Evolutionary conservation across 2,888 invertebrate genomes (phyloP).

Genomic region (Dasysyrphus albostriatus): DNA sequence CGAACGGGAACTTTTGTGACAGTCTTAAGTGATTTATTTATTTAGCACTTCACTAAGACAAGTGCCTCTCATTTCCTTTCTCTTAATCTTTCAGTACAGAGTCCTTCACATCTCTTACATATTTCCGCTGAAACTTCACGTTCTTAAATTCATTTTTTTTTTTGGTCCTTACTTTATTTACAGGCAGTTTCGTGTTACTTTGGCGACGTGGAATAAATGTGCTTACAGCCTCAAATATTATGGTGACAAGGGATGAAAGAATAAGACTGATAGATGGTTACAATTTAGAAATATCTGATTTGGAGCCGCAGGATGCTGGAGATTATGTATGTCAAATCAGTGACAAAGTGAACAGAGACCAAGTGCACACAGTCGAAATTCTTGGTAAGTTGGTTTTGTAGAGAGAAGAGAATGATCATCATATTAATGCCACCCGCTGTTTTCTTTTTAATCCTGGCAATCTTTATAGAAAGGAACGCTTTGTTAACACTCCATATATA

Average conservation of each 20-base stretch:
- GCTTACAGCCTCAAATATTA: constrained; percentile 89
- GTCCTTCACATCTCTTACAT: not conserved
- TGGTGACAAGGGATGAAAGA: constrained; percentile 89
- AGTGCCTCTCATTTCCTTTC: constrained; percentile 44
- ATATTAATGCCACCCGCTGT: constrained; percentile 62
- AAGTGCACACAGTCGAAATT: constrained; percentile 90
- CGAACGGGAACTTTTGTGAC: constrained; percentile 70
- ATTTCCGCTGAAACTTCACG: not conserved
- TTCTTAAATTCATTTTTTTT: constrained; percentile 33
- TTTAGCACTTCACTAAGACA: constrained; percentile 59
- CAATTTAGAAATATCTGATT: constrained; percentile 89
- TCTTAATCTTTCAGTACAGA: not conserved
- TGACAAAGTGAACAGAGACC: constrained; percentile 88
- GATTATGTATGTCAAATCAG: constrained; percentile 91
- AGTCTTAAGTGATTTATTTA: constrained; percentile 72
- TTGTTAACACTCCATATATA: constrained; percentile 40
- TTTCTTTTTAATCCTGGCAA: constrained; percentile 50
- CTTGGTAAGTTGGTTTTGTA: constrained; percentile 82
- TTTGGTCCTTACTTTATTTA: constrained; percentile 66
- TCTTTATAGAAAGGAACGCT: constrained; percentile 41
- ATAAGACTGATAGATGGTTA: constrained; percentile 89
- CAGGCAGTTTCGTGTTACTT: constrained; percentile 88
- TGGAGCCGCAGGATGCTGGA: constrained; percentile 88
- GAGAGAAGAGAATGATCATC: constrained; percentile 40
- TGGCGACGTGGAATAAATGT: constrained; percentile 90